These are phyloP conservation scores for Apostichopus japonicus DNA, from an alignment of 35 echinoderm and acorn worm genomes.

Conservation along the genomic window DNA sequence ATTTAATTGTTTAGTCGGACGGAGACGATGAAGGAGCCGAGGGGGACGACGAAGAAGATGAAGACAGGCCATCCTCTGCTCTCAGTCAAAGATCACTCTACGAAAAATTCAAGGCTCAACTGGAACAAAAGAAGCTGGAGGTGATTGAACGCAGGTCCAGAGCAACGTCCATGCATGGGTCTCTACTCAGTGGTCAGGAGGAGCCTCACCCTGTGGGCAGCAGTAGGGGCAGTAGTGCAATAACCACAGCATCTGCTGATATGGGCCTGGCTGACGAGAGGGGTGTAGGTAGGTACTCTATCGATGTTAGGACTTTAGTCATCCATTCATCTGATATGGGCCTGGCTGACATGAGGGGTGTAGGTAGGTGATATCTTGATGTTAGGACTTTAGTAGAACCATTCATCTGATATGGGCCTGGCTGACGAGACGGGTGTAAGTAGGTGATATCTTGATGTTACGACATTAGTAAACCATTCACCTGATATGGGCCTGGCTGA, in stretches of 20 bases:
- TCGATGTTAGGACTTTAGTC: too few species aligned
- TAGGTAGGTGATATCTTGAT: not conserved
- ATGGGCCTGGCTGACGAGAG: slow-evolving; percentile 67
- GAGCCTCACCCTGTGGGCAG: not conserved
- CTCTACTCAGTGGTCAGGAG: slow-evolving; percentile 61
- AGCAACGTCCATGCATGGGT: slow-evolving; percentile 98
- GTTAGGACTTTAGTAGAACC: too few species aligned
- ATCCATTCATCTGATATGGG: too few species aligned
- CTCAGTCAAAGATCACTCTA: slow-evolving; percentile 77
- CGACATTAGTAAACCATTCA: too few species aligned
- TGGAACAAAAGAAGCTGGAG: slow-evolving; percentile 78
- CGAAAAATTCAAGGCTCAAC: slow-evolving; percentile 89
- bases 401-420: slow-evolving; percentile 67
- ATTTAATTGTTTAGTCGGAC: too few species aligned
- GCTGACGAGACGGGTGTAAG: slow-evolving; percentile 47
- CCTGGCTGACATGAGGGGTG: not conserved
- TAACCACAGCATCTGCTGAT: slow-evolving; percentile 59
- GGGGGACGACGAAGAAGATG: slow-evolving; percentile 59
- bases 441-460: not conserved
- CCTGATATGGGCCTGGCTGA: too few species aligned
- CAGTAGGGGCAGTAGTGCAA: slow-evolving; percentile 39
- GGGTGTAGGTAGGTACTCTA: slow-evolving; percentile 11
- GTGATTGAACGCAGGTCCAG: slow-evolving; percentile 78
- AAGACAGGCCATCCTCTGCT: slow-evolving; percentile 71
- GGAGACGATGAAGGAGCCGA: slow-evolving; percentile 21